Evolutionary conservation across 2,113 vertebrate genomes (phyloP), one percentile per base, ranked within the genome.

Genomic region (Urocitellus parryii): DNA sequence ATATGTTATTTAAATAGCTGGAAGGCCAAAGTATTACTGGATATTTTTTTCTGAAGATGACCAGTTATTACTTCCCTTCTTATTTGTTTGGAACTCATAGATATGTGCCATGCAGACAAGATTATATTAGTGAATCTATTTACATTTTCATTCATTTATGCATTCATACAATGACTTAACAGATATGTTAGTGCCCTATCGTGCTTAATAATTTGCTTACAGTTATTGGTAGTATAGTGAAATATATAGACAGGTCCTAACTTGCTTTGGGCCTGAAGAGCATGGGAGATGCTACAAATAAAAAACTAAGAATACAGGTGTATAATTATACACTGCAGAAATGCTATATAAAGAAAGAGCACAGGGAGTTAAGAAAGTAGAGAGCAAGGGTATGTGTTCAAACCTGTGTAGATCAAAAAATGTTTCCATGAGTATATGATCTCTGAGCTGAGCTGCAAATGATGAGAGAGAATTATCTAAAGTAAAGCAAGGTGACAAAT

Each of bases 201-300:
- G 51, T 42, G 2, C 85, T 91, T 79, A 86, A 58, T 90, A 63
- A 27, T 67, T 79, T 96, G 32, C 16, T 82, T 91, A 9, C 9
- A n/a, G 18, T 67, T 89, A 86, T 18, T 4, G 77, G 7, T 48
- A 84, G 25, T 42, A 84, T 27, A 85, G 12, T 8, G 42, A 92
- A 83, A 53, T 37, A 77, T 39, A 65, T 22, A 86, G 32, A 22
- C 89, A 97, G 22, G 56, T 91, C 86, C 42, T 16, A 81, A 67
- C 89, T 95, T 97, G 79, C 5, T 27, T 7, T 93, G 32, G 63
- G 4, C 93, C 91, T 89, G 73, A 9, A 56, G 81, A 97, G 77
- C 0, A 73, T 37, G 11, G 17, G 1, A 85, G 18, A 63, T 2
- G 65, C 1, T 27, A 14, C 8, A 87, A 89, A 82, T 91, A 42